Conservation (phyloP, 2,797 vertebrate species). For the Dicrostonyx torquatus region DNA sequence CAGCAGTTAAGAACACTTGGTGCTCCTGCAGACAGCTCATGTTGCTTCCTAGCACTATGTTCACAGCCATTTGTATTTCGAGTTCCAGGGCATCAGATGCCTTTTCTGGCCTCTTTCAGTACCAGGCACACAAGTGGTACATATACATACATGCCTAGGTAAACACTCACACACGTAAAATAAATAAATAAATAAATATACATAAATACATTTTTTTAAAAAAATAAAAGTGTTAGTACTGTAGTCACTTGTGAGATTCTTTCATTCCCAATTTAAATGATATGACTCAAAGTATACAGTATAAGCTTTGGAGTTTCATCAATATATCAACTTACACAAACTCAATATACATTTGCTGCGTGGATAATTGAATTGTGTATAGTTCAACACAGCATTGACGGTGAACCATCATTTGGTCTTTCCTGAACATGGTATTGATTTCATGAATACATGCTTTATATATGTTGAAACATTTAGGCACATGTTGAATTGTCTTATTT, state of each 20-base stretch:
- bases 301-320: background rate
- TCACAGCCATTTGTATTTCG: background rate
- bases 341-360: background rate
- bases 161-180: background rate
- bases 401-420: background rate
- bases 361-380: background rate
- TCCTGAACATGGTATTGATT: background rate
- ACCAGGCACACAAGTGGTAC: background rate
- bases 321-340: background rate
- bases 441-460: background rate
- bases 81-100: background rate
- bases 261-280: background rate
- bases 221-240: background rate
- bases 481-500: background rate
- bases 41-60: background rate
- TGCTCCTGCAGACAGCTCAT: background rate
- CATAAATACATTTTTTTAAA: background rate
- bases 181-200: background rate
- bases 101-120: background rate
- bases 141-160: background rate
- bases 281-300: background rate
- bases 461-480: constrained; percentile 12
- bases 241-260: constrained; percentile 5
- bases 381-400: background rate
- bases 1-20: no score